Evolutionary conservation across 2,113 vertebrate species (phyloP).

Genomic region (Trogon surrucura): DNA sequence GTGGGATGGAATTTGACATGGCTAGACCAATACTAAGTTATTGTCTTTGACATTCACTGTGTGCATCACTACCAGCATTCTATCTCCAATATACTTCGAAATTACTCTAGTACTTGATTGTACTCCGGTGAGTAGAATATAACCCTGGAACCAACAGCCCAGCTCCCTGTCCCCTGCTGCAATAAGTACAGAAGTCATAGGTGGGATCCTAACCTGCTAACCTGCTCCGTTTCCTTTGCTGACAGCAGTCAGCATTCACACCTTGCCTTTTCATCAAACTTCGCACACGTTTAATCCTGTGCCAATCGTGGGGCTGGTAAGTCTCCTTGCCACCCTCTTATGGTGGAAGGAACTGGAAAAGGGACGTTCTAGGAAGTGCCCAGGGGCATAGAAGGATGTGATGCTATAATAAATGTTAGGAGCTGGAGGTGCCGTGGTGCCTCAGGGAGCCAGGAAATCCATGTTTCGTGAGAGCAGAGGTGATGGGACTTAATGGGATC

Average conservation of each 20-base stretch:
- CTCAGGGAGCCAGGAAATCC: not conserved
- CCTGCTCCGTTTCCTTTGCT: not conserved
- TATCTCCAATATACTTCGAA: not conserved
- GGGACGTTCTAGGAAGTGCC: not conserved
- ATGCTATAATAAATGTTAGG: not conserved
- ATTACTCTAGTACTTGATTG: not conserved
- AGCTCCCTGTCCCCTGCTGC: not conserved
- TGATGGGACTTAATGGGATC: not conserved
- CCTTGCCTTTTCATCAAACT: not conserved
- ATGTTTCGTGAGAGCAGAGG: not conserved
- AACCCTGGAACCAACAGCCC: not conserved
- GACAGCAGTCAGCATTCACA: conserved; percentile 14
- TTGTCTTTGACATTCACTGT: not conserved
- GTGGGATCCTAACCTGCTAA: not conserved
- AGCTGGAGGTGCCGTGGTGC: not conserved
- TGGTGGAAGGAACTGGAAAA: not conserved
- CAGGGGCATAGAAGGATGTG: not conserved
- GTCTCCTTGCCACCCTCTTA: not conserved
- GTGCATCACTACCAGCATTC: not conserved
- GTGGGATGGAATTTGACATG: not conserved
- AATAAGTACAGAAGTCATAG: not conserved
- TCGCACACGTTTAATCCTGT: not conserved
- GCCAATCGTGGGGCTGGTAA: not conserved
- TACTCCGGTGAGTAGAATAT: not conserved
- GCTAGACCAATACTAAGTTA: not conserved